These are phyloP conservation scores for Cettia cetti DNA, from an alignment of 2,113 vertebrate genomes.

Conservation along the genomic window DNA sequence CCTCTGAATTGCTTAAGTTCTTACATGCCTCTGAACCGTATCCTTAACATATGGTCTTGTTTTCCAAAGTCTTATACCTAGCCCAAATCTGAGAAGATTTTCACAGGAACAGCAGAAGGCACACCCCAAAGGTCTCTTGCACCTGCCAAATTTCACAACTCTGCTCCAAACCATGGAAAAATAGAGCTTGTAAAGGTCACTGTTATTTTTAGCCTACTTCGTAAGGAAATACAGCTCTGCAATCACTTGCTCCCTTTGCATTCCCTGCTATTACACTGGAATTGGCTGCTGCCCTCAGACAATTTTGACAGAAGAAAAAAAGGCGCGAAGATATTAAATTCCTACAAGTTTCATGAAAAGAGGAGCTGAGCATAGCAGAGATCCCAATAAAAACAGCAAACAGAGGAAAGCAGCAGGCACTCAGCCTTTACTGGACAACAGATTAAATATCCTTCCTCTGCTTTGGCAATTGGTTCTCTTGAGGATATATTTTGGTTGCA, in stretches of 20 bases:
- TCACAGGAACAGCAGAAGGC: slow-evolving; percentile 62
- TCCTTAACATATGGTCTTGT: slow-evolving; percentile 35
- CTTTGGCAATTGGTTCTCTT: neutral
- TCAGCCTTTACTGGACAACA: neutral
- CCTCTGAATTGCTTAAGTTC: neutral
- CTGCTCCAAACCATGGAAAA: slow-evolving; percentile 51
- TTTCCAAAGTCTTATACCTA: slow-evolving; percentile 47
- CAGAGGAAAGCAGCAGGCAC: neutral
- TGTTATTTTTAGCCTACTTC: slow-evolving; percentile 42
- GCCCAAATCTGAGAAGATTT: slow-evolving; percentile 50
- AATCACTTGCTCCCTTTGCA: neutral
- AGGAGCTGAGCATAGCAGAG: neutral
- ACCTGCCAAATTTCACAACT: slow-evolving; percentile 60
- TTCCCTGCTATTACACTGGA: neutral
- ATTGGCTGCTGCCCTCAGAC: neutral
- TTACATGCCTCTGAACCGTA: neutral
- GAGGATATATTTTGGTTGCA: neutral
- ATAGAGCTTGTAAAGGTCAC: slow-evolving; percentile 47
- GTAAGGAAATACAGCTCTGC: slow-evolving; percentile 19
- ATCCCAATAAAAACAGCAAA: neutral
- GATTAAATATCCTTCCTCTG: neutral
- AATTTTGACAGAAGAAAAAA: neutral
- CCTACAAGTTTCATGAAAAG: neutral
- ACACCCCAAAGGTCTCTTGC: slow-evolving; percentile 45
- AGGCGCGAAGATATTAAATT: neutral